A percentile compares a stretch with the other conserved stretches of the same genome.
Conservation (phyloP, 2,797 vertebrate species). For the Ficedula albicollis region DNA sequence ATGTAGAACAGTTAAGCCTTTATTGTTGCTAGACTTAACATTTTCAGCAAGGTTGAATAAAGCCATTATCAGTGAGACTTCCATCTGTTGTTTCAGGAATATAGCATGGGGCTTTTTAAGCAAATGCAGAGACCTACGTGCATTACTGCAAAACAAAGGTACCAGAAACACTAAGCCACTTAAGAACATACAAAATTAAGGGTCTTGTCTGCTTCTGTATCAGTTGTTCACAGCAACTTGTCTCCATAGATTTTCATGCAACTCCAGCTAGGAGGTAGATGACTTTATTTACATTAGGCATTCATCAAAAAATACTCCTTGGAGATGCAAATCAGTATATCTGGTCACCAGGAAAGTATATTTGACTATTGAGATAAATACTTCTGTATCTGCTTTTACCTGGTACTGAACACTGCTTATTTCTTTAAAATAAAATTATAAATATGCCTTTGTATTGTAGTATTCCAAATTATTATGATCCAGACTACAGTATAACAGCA, state of each 20-base stretch:
- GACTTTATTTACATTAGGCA: not conserved
- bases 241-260: not conserved
- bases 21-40: conserved; percentile 43
- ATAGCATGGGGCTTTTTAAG: not conserved
- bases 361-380: not conserved
- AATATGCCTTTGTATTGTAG: not conserved
- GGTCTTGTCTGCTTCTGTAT: not conserved
- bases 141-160: conserved; percentile 2
- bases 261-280: not conserved
- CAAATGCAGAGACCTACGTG: not conserved
- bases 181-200: not conserved
- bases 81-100: conserved; percentile 26
- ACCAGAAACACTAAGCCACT: not conserved
- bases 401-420: not conserved
- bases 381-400: not conserved
- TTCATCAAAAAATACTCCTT: not conserved
- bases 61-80: conserved; percentile 24
- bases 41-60: conserved; percentile 59
- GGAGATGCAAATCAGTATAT: not conserved
- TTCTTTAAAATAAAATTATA: not conserved
- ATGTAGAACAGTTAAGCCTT: conserved; percentile 54
- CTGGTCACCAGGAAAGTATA: not conserved
- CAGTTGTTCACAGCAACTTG: not conserved
- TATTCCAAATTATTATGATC: not conserved
- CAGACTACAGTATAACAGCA: not conserved